Percentiles rank a stretch among this genome's conserved stretches.
Conservation (phyloP, 2,888 invertebrate species). For the Ecliptopera silaceata region DNA sequence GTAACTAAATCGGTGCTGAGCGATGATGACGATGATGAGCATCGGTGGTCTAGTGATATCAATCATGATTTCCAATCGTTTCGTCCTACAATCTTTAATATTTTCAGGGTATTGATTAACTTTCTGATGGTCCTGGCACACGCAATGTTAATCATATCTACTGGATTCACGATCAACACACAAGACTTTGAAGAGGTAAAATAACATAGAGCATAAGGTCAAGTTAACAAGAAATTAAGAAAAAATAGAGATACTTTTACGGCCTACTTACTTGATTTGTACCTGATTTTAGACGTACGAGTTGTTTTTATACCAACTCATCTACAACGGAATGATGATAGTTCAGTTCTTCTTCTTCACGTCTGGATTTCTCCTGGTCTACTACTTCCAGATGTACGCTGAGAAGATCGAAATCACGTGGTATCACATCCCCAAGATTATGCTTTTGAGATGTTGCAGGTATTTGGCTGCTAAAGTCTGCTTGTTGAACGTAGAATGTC, state of each 20-base stretch:
- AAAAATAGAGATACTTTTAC: too few species aligned
- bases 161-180: neutral
- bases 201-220: neutral
- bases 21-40: too few species aligned
- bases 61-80: too few species aligned
- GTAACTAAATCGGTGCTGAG: too few species aligned
- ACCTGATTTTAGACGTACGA: constrained; percentile 11
- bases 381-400: constrained; percentile 8
- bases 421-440: neutral
- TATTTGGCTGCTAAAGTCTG: too few species aligned
- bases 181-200: constrained; percentile 20
- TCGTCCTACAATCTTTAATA: neutral
- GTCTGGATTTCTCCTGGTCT: constrained; percentile 33
- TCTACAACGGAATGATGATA: constrained; percentile 20
- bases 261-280: too few species aligned
- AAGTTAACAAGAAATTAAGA: too few species aligned
- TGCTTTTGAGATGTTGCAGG: neutral
- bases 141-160: neutral
- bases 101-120: constrained; percentile 8
- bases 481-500: too few species aligned
- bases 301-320: neutral
- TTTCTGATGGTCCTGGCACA: constrained; percentile 9
- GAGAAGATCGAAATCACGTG: constrained; percentile 11
- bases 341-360: constrained; percentile 36
- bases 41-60: too few species aligned